These are phyloP conservation scores for Archegozetes longisetosus DNA, from an alignment of 1,140 invertebrate genomes.

Conservation along the genomic window DNA sequence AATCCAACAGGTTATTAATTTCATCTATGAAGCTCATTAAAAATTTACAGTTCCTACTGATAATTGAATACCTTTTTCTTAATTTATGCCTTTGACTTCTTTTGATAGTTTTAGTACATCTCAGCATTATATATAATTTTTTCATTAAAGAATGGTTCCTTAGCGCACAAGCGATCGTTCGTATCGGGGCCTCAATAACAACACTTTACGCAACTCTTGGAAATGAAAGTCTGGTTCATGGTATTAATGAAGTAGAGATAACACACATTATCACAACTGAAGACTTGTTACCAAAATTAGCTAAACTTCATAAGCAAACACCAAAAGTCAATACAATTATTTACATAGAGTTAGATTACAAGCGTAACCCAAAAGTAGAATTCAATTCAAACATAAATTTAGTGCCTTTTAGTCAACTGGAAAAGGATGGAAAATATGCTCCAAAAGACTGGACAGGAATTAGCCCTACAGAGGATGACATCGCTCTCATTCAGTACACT, in stretches of 20 bases:
- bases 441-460: slow-evolving; percentile 30
- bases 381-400: slow-evolving; percentile 40
- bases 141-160: slow-evolving; percentile 35
- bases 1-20: too few relatives aligned
- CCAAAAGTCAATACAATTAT: slow-evolving; percentile 9
- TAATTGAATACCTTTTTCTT: too few relatives aligned
- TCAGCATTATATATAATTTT: not conserved
- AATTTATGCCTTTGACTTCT: too few relatives aligned
- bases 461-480: slow-evolving; percentile 35
- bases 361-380: not conserved
- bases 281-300: slow-evolving; percentile 21
- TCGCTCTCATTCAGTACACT: slow-evolving; percentile 91
- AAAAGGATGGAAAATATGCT: slow-evolving; percentile 32
- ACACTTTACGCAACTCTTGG: slow-evolving; percentile 92
- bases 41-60: too few relatives aligned
- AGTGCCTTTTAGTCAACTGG: slow-evolving; percentile 41
- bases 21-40: too few relatives aligned
- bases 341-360: slow-evolving; percentile 12
- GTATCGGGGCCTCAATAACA: slow-evolving; percentile 44
- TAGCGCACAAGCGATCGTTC: slow-evolving; percentile 10
- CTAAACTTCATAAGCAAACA: not conserved
- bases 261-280: slow-evolving; percentile 34
- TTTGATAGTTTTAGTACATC: not conserved
- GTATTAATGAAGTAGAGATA: slow-evolving; percentile 89
- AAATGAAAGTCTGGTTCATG: slow-evolving; percentile 84